Evolutionary conservation across 2,113 vertebrate species (phyloP), one percentile per base, ranked within the genome.

Genomic region (Bufo bufo): DNA sequence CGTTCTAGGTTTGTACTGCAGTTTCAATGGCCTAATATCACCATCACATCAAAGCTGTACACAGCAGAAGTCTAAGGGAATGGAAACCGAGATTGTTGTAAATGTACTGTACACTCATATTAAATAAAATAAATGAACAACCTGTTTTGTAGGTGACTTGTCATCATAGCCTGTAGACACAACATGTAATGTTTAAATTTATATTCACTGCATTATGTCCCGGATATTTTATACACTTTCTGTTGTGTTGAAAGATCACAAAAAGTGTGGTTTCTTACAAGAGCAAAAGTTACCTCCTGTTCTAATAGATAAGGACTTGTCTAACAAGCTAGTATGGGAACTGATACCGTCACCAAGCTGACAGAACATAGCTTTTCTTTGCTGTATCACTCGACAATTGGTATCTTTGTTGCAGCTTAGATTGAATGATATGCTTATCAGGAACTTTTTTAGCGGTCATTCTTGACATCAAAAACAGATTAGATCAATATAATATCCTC

Each of bases 231-330:
- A 75, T 80, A 33, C 61, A 58, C 23, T 20, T 20, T 43, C 47
- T 45, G 74, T 16, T 65, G 45, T 52, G 77, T 20, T 47, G 16
- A 9, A 80, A 87, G 33, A 87, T 63, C 75, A 80, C 61, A 80
- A 52, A 83, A 88, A 87, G 45, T 63, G 78, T 82, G 77, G 85
- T 87, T 87, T 74, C 71, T 82, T 83, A 82, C 56, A 61, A 82
- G n/a, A 82, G 43, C 86, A 83, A 63, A 69, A 83, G 83, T 88
- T 13, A 59, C 79, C 82, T 88, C 86, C 86, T 88, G 86, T 88
- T 82, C 79, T 83, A 75, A 75, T 74, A 88, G 86, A 87, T 87
- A 82, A 87, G 54, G n/a, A n/a, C 61, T 82, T 82, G 78, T 82
- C 81, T 61, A 74, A 59, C 86, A 82, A 50, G 77, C 69, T 66